Evolutionary conservation across 92 coral and sea anemone species (phyloP), one percentile per base, ranked within the genome.

Genomic region (Diadumene lineata): DNA sequence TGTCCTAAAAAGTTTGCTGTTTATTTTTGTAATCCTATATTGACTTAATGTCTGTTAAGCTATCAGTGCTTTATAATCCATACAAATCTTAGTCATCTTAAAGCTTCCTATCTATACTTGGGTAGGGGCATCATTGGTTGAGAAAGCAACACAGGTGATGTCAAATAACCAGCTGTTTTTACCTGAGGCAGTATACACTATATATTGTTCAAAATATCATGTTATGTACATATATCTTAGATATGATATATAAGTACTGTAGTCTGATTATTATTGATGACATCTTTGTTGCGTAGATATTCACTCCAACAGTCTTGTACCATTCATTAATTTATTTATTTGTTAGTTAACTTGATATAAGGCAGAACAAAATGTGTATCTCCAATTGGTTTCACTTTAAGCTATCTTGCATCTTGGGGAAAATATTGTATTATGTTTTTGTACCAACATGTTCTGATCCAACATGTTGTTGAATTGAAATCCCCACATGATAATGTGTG

Each of bases 21-120:
- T 56, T 72, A 43, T 72, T 56, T 72, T 10, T 24, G 2, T 2
- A 53, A 57, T 61, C 64, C 24, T 56, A 15, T 56, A 43, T 34
- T 34, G 56, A 43, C 71, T 66, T 34, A n/a, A 27, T 28, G 23
- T 18, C 33, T 38, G 62, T 72, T 1, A 56, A 38, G 62, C 46
- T 72, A 21, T 53, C 58, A 9, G 21, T 29, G 7, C 15, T 31
- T 0, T 28, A n/a, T n/a, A n/a, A n/a, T n/a, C n/a, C n/a, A n/a
- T 68, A n/a, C 15, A 44, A 29, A 26, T 29, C 27, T 22, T 48
- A 26, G 30, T 11, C 1, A 22, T 7, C 22, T 58, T 58, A 7
- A 22, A 58, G 26, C 26, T 58, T 24, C 64, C 64, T 53, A 38
- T 38, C 48, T 38, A 6, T 13, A 38, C 13, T 4, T 38, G 48